Evolutionary conservation across 2,888 invertebrate species (phyloP).

Genomic region (Dascillus cervinus): DNA sequence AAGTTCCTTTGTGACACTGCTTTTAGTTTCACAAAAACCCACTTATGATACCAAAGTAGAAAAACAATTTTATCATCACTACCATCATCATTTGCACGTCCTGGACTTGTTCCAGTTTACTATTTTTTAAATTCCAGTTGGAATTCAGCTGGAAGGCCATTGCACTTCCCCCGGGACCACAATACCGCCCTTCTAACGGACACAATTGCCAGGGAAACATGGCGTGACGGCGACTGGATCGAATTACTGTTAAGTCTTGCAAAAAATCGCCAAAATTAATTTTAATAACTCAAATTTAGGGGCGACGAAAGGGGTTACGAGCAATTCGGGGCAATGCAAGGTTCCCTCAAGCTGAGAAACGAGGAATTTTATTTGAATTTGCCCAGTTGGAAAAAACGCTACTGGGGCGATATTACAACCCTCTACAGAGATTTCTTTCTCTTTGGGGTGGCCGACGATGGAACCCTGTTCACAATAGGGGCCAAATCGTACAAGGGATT

Average conservation of each 20-base stretch:
- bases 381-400: conserved; percentile 33
- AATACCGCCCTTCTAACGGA: conserved; percentile 47
- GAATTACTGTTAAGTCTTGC: not conserved
- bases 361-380: conserved; percentile 43
- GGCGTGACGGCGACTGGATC: conserved; percentile 52
- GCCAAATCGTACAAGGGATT: conserved; percentile 47
- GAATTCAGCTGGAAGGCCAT: conserved; percentile 44
- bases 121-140: conserved; percentile 44
- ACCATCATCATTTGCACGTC: too few species aligned
- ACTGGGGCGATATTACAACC: conserved; percentile 25
- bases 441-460: conserved; percentile 44
- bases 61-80: too few species aligned
- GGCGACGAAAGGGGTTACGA: conserved; percentile 45
- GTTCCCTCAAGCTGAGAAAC: conserved; percentile 46
- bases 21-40: too few species aligned
- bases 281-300: conserved; percentile 22
- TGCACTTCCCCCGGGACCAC: conserved; percentile 50
- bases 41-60: too few species aligned
- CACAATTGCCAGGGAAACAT: conserved; percentile 50
- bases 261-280: not conserved
- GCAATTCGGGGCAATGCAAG: conserved; percentile 57
- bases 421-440: conserved; percentile 27
- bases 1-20: too few species aligned
- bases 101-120: conserved; percentile 3
- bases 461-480: conserved; percentile 50